These are phyloP conservation scores for Polietes domitor DNA, from an alignment of 2,888 invertebrate species.

Conservation along the genomic window DNA sequence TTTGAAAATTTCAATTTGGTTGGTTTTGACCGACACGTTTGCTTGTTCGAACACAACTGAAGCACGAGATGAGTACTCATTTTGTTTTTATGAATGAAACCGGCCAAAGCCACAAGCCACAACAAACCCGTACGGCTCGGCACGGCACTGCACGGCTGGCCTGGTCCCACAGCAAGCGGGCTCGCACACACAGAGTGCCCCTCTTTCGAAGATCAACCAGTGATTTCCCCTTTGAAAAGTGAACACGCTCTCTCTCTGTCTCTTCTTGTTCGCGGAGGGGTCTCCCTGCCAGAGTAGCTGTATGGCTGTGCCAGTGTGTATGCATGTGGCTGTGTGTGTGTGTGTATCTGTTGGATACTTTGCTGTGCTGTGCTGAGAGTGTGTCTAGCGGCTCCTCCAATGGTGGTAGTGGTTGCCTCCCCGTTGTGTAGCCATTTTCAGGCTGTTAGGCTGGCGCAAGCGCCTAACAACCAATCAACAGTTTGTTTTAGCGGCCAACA, in stretches of 20 bases:
- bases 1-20: constrained; percentile 69
- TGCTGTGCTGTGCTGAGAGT: constrained; percentile 42
- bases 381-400: constrained; percentile 70
- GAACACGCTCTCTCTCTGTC: constrained; percentile 43
- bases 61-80: constrained; percentile 81
- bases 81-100: constrained; percentile 82
- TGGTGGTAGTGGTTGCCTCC: constrained; percentile 77
- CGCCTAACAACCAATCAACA: constrained; percentile 80
- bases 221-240: constrained; percentile 37
- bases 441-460: constrained; percentile 78
- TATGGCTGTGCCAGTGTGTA: not conserved
- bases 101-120: constrained; percentile 63
- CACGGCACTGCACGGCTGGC: not conserved
- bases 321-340: not conserved
- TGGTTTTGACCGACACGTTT: constrained; percentile 79
- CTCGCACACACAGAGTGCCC: not conserved
- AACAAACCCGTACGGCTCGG: constrained; percentile 66
- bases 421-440: constrained; percentile 80
- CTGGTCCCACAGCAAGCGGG: no score
- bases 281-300: no score
- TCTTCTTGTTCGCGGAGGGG: not conserved
- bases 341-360: constrained; percentile 25
- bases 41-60: constrained; percentile 82
- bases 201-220: constrained; percentile 1
- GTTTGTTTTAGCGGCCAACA: constrained; percentile 73